Evolutionary conservation across 2,797 vertebrate genomes (phyloP).

Genomic region (Anguilla marmorata): DNA sequence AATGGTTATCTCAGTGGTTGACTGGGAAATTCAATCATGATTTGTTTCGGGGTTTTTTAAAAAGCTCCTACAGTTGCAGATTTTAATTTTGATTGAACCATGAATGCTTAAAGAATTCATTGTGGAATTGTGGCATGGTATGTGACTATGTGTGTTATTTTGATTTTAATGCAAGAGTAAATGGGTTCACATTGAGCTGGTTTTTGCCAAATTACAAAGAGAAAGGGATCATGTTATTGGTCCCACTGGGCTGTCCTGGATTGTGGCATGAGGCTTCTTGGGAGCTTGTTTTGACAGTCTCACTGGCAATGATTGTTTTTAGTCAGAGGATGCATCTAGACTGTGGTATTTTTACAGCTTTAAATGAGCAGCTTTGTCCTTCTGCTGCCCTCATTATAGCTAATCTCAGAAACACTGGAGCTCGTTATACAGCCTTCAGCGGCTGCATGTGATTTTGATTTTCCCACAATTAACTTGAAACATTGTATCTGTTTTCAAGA

Average conservation of each 20-base stretch:
- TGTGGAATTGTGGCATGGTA: not conserved
- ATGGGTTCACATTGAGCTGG: not conserved
- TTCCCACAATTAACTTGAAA: conserved; percentile 24
- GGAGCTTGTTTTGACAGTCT: conserved; percentile 42
- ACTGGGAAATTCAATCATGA: not conserved
- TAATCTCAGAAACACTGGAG: conserved; percentile 39
- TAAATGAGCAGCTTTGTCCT: conserved; percentile 28
- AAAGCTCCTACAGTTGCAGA: not conserved
- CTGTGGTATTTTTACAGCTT: conserved; percentile 28
- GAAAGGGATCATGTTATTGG: not conserved
- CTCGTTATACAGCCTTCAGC: conserved; percentile 21
- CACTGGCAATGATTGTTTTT: conserved; percentile 22
- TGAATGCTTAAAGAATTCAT: not conserved
- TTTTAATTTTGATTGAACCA: not conserved
- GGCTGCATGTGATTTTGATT: conserved; percentile 26
- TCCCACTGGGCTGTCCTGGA: conserved; percentile 31
- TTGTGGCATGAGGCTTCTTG: conserved; percentile 41
- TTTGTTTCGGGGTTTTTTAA: not conserved
- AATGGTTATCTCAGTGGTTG: not conserved
- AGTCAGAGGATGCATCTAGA: conserved; percentile 22
- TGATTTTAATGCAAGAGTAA: not conserved
- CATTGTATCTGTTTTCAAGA: conserved; percentile 26
- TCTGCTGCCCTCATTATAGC: conserved; percentile 38
- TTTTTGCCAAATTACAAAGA: conserved; percentile 1
- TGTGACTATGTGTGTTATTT: not conserved